These are phyloP conservation scores for Anser brachyrhynchus DNA, from an alignment of 2,113 vertebrate species.

Conservation along the genomic window DNA sequence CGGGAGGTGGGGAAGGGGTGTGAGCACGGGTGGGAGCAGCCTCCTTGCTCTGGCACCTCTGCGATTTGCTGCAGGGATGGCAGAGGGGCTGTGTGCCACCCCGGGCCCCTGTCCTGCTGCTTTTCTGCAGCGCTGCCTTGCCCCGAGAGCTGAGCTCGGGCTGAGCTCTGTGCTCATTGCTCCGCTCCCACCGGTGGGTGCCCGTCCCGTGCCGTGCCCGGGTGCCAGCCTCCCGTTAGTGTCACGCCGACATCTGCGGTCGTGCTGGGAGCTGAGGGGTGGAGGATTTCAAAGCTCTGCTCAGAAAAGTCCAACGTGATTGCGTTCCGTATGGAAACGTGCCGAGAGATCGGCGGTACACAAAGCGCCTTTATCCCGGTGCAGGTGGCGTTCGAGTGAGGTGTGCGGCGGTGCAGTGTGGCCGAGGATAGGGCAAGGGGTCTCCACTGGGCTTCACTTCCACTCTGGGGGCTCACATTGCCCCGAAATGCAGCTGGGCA, in stretches of 20 bases:
- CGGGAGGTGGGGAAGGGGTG: not conserved
- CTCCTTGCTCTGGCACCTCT: not conserved
- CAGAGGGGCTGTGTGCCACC: not conserved
- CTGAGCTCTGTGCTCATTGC: not conserved
- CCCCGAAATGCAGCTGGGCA: not conserved
- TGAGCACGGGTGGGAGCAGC: not conserved
- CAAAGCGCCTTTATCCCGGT: not conserved
- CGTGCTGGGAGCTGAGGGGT: not conserved
- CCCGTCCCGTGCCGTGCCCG: not conserved
- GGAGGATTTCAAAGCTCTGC: not conserved
- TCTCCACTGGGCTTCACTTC: not conserved
- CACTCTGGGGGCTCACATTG: not conserved
- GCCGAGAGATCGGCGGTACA: not conserved
- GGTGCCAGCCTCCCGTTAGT: not conserved
- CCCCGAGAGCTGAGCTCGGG: not conserved
- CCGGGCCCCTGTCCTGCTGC: fast-evolving
- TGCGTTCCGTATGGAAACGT: conserved; percentile 43
- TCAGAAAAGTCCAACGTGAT: conserved; percentile 63
- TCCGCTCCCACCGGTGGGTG: not conserved
- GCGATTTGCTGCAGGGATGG: not conserved
- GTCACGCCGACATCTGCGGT: not conserved
- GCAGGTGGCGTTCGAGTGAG: not conserved
- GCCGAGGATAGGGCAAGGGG: not conserved
- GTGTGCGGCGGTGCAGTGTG: fast-evolving
- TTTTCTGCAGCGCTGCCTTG: not conserved